Evolutionary conservation across 2,888 invertebrate genomes (phyloP), one percentile per base, ranked within the genome.

Genomic region (Aphidius colemani): DNA sequence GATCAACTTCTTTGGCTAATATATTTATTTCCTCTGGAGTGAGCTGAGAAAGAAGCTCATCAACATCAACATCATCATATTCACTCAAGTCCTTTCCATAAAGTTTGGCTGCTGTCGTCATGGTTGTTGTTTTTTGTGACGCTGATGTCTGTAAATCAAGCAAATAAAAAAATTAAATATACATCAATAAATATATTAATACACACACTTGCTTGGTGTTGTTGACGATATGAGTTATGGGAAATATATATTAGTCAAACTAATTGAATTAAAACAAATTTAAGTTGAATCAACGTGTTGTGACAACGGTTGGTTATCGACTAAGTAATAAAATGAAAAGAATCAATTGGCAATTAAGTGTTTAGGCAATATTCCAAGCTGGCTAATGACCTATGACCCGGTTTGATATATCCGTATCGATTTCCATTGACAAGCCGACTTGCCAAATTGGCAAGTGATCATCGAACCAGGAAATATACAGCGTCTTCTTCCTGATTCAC

Each of bases 1-100:
- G 99, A 86, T 99, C 99, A 74, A 98, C 97, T 88, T 99, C 98
- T 86, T 96, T 96, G 77, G 98, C 96, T 78, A 99, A 87, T 84
- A 98, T 94, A 78, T 95, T 96, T 73, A 99, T 91, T 86, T 99
- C 98, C 82, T 97, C 98, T 59, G 94, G 90, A 66, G 96, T 92
- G 70, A 99, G 88, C 83, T 98, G 96, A 63, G 94, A 88, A 76
- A 99, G 86, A 67, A 99, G 87, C 75, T 95, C 95, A 82, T 99
- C 98, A 73, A 99, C 94, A 83, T 98, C 97, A 78, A 96, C 90
- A 83, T 97, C 95, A 82, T 96, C 96, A 82, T 95, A 95, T 75
- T 91, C 89, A 78, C 92, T 92, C 77, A 95, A 85, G 84, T 95
- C 95, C 84, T 93, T 93, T 77, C 95, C 95, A 81, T 92, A 94